Evolutionary conservation across 1,140 invertebrate species (phyloP), one percentile per base, ranked within the genome.

Genomic region (Arion vulgaris): DNA sequence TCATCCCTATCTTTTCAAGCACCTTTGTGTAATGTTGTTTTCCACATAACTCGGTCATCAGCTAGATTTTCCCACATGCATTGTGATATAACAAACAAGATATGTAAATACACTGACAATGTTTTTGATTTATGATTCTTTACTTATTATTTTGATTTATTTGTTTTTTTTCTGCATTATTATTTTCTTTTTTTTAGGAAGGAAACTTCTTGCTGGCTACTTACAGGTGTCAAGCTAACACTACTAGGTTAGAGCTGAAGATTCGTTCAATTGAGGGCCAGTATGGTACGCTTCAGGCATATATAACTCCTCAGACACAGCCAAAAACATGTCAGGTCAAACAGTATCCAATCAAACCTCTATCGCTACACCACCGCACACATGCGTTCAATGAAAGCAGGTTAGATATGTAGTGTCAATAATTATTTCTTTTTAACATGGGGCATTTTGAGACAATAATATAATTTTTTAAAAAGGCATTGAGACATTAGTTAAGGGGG

Each of bases 211-310:
- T 97, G 36, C 91, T 97, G 62, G 96, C 95, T 0, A 97, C 96
- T 11, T 97, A 96, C 92, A 94, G 96, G 49, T 97, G 96, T 89
- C 95, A 97, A 93, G 94, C 96, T 1, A 97, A 97, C 89, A 97
- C 96, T 0, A 97, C 96, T 77, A 93, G 96, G 81, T 91, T 98
- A 34, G 96, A 97, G 90, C 93, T 97, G 53, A 95, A 95, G 91
- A 90, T 93, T 62, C 93, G 95, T 57, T 96, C 96, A 5, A 95
- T 95, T 49, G 96, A 97, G 92, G 96, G 96, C 11, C 95, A 96
- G 88, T 94, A 95, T 88, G 97, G 96, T 23, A 94, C 93, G 7
- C 88, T 98, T 17, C 94, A 95, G 87, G 95, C 95, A 15, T 98
- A 97, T 88, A 94, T 97, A 76, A 97, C 96, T 5, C 96, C 96